Percentiles rank a stretch among this genome's conserved stretches.
phyloP scores from a whole-genome alignment of 2,888 invertebrate genomes.

The Selenia dentaria region DNA sequence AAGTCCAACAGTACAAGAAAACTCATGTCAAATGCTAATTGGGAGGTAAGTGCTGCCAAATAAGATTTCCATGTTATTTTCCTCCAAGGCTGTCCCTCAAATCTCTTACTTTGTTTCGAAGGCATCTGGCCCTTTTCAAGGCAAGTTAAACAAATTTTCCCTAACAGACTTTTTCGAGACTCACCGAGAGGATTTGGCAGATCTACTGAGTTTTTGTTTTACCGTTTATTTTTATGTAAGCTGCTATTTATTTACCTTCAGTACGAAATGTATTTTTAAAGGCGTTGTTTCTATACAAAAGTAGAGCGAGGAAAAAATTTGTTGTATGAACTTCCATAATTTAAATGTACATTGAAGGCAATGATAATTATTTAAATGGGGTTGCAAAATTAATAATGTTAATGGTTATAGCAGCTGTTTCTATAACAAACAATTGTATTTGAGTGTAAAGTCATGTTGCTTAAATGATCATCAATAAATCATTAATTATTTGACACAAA shows the following conservation, averaged over 20 bases:
- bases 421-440: no score
- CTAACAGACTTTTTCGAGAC: slow-evolving; percentile 74
- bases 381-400: no score
- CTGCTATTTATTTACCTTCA: slow-evolving; percentile 34
- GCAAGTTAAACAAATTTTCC: slow-evolving; percentile 76
- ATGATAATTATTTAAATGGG: no score
- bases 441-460: no score
- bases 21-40: slow-evolving; percentile 61
- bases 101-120: slow-evolving; percentile 66
- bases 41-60: slow-evolving; percentile 64
- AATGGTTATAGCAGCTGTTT: no score
- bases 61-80: slow-evolving; percentile 58
- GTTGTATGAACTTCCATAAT: not conserved
- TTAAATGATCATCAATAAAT: no score
- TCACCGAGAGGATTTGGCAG: slow-evolving; percentile 72
- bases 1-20: slow-evolving; percentile 28
- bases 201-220: slow-evolving; percentile 72
- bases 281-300: not conserved
- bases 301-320: not conserved
- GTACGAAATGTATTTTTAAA: slow-evolving; percentile 21
- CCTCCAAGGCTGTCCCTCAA: slow-evolving; percentile 59
- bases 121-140: slow-evolving; percentile 69
- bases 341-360: no score
- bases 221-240: slow-evolving; percentile 55
- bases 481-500: no score